A percentile compares a stretch with the other conserved stretches of the same genome.
These are phyloP conservation scores for Cecidostiba fungosa DNA, from an alignment of 2,888 invertebrate genomes.

Conservation along the genomic window DNA sequence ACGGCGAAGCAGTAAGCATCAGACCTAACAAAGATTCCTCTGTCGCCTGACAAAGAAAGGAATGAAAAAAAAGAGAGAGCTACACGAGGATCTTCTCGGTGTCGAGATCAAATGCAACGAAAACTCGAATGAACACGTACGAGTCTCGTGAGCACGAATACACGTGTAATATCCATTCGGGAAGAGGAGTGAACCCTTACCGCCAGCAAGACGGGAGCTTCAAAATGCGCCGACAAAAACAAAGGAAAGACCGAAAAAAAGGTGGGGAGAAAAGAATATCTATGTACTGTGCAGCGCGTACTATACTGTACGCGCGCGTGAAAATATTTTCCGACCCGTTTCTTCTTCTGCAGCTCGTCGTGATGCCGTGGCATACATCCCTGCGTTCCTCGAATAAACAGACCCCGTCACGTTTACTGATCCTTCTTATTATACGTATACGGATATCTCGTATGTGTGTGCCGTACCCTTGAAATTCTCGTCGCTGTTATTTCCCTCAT, in stretches of 20 bases:
- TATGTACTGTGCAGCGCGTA: not conserved
- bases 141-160: constrained; percentile 3
- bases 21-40: constrained; percentile 19
- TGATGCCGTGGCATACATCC: not conserved
- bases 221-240: constrained; percentile 33
- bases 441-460: not conserved
- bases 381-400: constrained; percentile 55
- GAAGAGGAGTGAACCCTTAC: not conserved
- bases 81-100: constrained; percentile 21
- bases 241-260: constrained; percentile 39
- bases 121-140: constrained; percentile 45
- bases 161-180: constrained; percentile 11
- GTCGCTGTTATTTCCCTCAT: not conserved
- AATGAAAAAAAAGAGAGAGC: constrained; percentile 8
- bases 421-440: constrained; percentile 16
- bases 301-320: constrained; percentile 39
- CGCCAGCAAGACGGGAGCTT: not conserved
- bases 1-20: not conserved
- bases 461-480: constrained; percentile 53
- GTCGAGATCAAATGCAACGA: constrained; percentile 47
- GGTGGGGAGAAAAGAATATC: not conserved
- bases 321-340: constrained; percentile 60
- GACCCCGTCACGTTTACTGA: constrained; percentile 56
- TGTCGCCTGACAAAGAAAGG: constrained; percentile 12
- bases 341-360: not conserved